Evolutionary conservation across 2,113 vertebrate species (phyloP).

Genomic region (Urocolius indicus): DNA sequence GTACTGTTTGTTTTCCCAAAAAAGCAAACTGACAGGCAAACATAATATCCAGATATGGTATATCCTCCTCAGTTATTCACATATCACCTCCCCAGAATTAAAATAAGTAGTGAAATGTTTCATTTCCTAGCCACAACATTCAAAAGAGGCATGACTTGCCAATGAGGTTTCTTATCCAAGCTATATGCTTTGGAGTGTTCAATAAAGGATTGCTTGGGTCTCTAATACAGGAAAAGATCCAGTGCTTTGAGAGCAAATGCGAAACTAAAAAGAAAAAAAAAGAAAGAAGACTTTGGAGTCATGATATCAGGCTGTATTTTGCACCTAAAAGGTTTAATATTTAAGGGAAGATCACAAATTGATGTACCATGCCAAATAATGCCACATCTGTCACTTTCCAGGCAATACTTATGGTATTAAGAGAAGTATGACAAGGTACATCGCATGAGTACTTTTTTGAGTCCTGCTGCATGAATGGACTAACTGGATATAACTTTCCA

Average conservation of each 20-base stretch:
- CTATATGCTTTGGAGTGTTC: not conserved
- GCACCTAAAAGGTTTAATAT: not conserved
- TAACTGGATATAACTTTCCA: not conserved
- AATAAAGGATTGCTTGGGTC: not conserved
- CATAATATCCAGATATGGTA: not conserved
- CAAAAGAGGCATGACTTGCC: not conserved
- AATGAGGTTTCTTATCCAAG: not conserved
- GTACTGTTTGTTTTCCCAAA: conserved; percentile 10
- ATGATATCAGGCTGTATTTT: not conserved
- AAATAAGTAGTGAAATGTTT: conserved; percentile 40
- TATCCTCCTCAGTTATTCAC: not conserved
- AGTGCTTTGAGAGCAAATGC: not conserved
- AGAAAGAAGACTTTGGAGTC: not conserved
- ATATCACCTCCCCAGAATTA: not conserved
- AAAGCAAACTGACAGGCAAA: conserved; percentile 1
- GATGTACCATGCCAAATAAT: not conserved
- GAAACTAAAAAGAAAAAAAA: not conserved
- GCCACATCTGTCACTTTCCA: not conserved
- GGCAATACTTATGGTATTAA: not conserved
- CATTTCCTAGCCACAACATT: conserved; percentile 16
- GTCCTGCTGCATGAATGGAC: not conserved
- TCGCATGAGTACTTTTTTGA: not conserved
- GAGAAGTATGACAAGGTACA: not conserved
- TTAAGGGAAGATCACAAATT: not conserved
- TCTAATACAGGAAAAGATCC: not conserved